Conservation (phyloP, 2,888 invertebrate species). For the Pterobdella sp. region DNA sequence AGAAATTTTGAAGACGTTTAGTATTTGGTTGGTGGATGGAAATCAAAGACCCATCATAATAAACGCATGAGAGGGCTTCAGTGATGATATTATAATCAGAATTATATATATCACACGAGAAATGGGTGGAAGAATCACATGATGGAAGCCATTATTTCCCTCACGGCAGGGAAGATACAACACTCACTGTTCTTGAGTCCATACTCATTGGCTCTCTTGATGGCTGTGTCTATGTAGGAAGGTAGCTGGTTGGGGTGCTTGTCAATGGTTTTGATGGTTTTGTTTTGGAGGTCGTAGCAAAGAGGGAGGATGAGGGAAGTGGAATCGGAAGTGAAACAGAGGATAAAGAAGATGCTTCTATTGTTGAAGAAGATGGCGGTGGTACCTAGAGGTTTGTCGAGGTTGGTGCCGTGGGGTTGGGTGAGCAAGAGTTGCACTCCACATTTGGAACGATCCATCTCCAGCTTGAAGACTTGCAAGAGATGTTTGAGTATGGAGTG, state of each 20-base stretch:
- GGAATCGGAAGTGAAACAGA: slow-evolving; percentile 51
- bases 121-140: slow-evolving; percentile 24
- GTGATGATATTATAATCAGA: no score
- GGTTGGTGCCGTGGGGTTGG: neutral
- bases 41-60: no score
- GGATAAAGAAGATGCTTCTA: neutral
- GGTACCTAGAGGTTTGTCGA: slow-evolving; percentile 8
- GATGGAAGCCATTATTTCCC: slow-evolving; percentile 76
- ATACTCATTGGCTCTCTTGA: slow-evolving; percentile 48
- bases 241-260: slow-evolving; percentile 57
- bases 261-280: slow-evolving; percentile 77
- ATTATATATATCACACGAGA: no score
- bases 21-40: no score
- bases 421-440: neutral
- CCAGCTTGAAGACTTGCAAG: slow-evolving; percentile 74
- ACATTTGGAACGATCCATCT: slow-evolving; percentile 49
- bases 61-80: no score
- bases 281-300: slow-evolving; percentile 78
- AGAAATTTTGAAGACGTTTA: no score
- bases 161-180: slow-evolving; percentile 79
- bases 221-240: slow-evolving; percentile 42
- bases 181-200: slow-evolving; percentile 60
- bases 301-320: slow-evolving; percentile 74
- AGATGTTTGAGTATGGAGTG: slow-evolving; percentile 80
- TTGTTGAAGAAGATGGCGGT: slow-evolving; percentile 10